Percentiles rank a stretch among this genome's conserved stretches.
These are phyloP conservation scores for Botrylloides violaceus DNA, from an alignment of 23 tunicate species.

Conservation along the genomic window DNA sequence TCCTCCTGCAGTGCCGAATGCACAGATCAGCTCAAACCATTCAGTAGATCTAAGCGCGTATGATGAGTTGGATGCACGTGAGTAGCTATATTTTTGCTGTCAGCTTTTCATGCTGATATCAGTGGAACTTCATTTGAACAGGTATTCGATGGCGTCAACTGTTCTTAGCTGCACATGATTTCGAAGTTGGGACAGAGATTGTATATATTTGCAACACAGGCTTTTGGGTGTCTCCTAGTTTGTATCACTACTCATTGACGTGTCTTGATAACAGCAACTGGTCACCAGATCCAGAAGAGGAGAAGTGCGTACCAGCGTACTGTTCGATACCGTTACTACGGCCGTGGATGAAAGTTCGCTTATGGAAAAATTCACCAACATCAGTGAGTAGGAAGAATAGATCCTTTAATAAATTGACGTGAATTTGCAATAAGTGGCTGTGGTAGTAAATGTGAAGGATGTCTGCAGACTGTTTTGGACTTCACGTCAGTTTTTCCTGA, in stretches of 20 bases:
- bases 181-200: constrained; percentile 2
- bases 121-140: background rate
- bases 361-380: background rate
- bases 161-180: background rate
- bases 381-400: no score
- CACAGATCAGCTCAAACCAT: background rate
- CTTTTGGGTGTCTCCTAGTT: constrained; percentile 21
- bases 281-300: constrained; percentile 25
- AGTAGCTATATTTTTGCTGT: background rate
- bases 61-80: background rate
- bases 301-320: constrained; percentile 26
- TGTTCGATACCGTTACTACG: constrained; percentile 42
- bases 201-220: constrained; percentile 37
- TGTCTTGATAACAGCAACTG: constrained; percentile 54
- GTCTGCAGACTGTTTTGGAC: background rate
- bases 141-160: background rate
- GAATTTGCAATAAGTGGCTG: no score
- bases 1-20: constrained; percentile 31
- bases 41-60: background rate
- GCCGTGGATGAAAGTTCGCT: constrained; percentile 22
- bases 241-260: constrained; percentile 17
- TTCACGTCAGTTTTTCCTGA: background rate
- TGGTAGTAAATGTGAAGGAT: no score
- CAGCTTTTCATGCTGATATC: background rate
- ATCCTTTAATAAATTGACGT: no score